phyloP scores from a whole-genome alignment of 2,797 vertebrate species.

The Falco concolor region DNA sequence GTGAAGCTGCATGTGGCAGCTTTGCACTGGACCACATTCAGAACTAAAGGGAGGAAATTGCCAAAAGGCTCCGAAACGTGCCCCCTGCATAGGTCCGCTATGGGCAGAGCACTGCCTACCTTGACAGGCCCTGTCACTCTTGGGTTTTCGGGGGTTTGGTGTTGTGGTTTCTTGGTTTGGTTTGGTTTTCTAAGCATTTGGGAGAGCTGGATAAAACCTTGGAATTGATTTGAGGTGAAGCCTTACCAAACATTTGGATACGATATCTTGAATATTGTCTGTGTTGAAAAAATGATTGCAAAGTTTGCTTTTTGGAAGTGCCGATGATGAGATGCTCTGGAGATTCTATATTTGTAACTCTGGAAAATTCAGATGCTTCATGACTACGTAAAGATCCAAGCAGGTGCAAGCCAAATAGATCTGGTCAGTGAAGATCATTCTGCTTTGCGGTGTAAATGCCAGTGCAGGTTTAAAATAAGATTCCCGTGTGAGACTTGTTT shows the following conservation, averaged over 20 bases:
- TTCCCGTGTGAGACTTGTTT: background rate
- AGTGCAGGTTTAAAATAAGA: background rate
- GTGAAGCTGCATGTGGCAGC: background rate
- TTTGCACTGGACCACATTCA: background rate
- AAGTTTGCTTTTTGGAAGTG: background rate
- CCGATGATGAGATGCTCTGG: background rate
- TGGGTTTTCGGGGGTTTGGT: background rate
- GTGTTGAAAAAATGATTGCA: background rate
- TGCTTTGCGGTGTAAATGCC: background rate
- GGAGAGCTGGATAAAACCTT: background rate
- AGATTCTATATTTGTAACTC: background rate
- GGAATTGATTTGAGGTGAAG: background rate
- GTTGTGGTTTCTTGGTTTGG: too few relatives aligned
- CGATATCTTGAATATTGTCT: background rate
- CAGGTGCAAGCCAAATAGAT: background rate
- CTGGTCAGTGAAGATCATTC: background rate
- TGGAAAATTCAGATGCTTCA: background rate
- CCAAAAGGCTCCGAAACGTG: background rate
- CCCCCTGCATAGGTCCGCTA: accelerated
- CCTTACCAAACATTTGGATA: background rate
- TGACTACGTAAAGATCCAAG: background rate
- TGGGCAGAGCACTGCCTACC: background rate
- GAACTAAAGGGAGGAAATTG: background rate
- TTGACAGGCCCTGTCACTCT: background rate
- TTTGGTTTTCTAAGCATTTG: background rate